Percentiles rank a stretch among this genome's conserved stretches.
phyloP scores from a whole-genome alignment of 2,113 vertebrate species.

The Fulmarus glacialis region DNA sequence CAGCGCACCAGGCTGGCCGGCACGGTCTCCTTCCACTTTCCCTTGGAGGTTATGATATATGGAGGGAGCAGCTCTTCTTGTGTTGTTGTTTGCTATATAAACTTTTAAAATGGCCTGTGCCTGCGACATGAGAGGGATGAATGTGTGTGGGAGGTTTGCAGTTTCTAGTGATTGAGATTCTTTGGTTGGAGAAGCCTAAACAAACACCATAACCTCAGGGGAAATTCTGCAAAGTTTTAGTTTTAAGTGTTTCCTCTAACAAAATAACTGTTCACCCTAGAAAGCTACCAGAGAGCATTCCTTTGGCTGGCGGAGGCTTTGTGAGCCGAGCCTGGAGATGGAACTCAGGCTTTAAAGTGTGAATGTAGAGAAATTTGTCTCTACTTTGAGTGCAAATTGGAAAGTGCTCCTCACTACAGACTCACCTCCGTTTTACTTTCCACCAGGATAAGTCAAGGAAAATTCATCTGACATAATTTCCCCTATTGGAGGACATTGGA shows the following conservation, averaged over 20 bases:
- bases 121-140: not conserved
- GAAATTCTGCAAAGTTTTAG: constrained; percentile 32
- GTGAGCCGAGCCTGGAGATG: not conserved
- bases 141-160: constrained; percentile 12
- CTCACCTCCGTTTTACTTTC: not conserved
- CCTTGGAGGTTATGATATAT: not conserved
- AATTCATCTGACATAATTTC: not conserved
- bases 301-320: not conserved
- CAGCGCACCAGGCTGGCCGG: not conserved
- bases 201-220: constrained; percentile 47
- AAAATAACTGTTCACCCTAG: constrained; percentile 5
- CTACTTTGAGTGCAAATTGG: not conserved
- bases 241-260: constrained; percentile 50
- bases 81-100: constrained; percentile 16
- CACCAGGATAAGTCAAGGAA: not conserved
- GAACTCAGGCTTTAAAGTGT: not conserved
- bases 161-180: constrained; percentile 29
- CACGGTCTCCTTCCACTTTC: not conserved
- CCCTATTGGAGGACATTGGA: not conserved
- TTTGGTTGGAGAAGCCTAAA: constrained; percentile 50
- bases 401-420: rapidly evolving
- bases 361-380: not conserved
- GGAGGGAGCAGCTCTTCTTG: not conserved
- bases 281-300: constrained; percentile 20
- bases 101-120: not conserved